Conservation (phyloP, 2,797 vertebrate species). For the Pseudomugil tenellus region DNA sequence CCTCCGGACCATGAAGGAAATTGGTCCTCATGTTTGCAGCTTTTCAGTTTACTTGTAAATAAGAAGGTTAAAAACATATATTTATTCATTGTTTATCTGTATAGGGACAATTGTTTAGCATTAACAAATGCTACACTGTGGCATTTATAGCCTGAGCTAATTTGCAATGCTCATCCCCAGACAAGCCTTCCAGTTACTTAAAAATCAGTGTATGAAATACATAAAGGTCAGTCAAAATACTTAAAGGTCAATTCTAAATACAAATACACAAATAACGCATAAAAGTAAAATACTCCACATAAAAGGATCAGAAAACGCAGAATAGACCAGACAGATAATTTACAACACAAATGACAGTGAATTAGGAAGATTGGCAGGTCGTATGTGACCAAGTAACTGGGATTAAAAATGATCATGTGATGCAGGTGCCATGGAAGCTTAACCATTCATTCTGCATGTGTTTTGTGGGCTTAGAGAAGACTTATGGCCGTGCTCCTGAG, state of each 20-base stretch:
- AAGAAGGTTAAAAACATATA: background rate
- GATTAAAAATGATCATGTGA: too few relatives aligned
- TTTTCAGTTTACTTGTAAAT: constrained; percentile 19
- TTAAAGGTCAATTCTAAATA: background rate
- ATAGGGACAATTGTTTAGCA: background rate
- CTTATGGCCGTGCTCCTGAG: too few relatives aligned
- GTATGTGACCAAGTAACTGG: too few relatives aligned
- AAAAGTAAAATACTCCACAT: background rate
- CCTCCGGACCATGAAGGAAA: constrained; percentile 30
- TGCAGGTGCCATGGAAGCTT: too few relatives aligned
- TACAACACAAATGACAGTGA: background rate
- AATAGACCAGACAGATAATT: background rate
- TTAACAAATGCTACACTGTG: background rate
- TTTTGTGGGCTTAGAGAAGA: too few relatives aligned
- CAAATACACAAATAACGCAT: background rate
- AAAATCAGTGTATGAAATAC: background rate
- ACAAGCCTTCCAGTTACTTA: background rate
- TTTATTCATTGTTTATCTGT: background rate
- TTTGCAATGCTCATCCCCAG: background rate
- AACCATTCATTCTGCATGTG: too few relatives aligned
- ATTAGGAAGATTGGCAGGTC: background rate
- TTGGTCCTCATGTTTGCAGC: constrained; percentile 15
- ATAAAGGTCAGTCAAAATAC: too few relatives aligned
- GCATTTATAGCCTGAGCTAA: background rate
- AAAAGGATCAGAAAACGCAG: background rate